These are phyloP conservation scores for Rhinogobius similis DNA, from an alignment of 2,113 vertebrate species.

Conservation along the genomic window DNA sequence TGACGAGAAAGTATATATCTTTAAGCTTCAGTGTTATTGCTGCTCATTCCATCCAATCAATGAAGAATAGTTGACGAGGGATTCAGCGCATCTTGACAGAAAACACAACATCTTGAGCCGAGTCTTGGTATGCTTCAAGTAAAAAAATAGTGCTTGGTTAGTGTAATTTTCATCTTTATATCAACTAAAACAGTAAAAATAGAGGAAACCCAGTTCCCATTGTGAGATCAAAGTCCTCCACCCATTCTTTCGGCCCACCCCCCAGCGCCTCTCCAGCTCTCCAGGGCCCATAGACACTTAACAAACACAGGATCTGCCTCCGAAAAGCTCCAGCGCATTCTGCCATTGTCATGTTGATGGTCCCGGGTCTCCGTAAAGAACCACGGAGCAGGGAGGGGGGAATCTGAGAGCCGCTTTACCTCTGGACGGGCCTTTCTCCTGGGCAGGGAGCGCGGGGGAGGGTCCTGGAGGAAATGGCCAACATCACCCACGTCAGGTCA, in stretches of 20 bases:
- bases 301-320: conserved; percentile 79
- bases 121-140: too few relatives aligned
- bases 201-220: conserved; percentile 51
- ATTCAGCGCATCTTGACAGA: too few relatives aligned
- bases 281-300: conserved; percentile 68
- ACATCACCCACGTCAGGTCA: not conserved
- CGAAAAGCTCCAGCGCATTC: conserved; percentile 67
- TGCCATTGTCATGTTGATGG: conserved; percentile 80
- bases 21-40: too few relatives aligned
- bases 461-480: conserved; percentile 15
- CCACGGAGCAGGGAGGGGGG: conserved; percentile 43
- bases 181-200: not conserved
- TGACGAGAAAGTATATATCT: too few relatives aligned
- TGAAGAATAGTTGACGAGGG: too few relatives aligned
- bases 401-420: conserved; percentile 41
- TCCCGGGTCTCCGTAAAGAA: conserved; percentile 68
- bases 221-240: conserved; percentile 67
- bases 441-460: conserved; percentile 39
- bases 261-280: conserved; percentile 52
- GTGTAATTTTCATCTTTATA: not conserved
- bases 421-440: conserved; percentile 46
- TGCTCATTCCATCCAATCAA: too few relatives aligned
- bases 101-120: too few relatives aligned
- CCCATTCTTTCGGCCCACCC: conserved; percentile 54
- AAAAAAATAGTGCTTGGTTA: not conserved